phyloP scores from a whole-genome alignment of 2,113 vertebrate genomes.

The Ovis aries region DNA sequence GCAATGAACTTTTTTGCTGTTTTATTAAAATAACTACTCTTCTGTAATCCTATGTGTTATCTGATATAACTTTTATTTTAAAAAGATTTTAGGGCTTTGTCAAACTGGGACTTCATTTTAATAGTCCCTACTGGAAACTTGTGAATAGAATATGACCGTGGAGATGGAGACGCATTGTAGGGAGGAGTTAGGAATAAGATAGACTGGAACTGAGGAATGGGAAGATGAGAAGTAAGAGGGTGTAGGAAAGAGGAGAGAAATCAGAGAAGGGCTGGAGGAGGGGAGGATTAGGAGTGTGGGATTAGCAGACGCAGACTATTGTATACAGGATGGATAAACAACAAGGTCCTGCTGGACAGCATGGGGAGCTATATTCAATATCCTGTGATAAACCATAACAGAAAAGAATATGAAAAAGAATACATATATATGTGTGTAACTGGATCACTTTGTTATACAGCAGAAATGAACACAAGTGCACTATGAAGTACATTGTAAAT shows the following conservation, averaged over 20 bases:
- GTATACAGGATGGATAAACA: not conserved
- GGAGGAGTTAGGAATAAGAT: not conserved
- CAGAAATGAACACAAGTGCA: not conserved
- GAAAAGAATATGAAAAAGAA: not conserved
- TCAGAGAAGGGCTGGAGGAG: not conserved
- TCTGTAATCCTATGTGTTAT: not conserved
- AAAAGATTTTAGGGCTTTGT: not conserved
- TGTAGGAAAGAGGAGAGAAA: not conserved
- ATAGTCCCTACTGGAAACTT: not conserved
- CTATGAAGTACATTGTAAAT: not conserved
- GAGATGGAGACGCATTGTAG: not conserved
- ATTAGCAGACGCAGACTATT: not conserved
- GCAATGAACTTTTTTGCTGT: not conserved
- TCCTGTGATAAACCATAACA: not conserved
- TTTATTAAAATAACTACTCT: conserved; percentile 2
- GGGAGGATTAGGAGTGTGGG: not conserved
- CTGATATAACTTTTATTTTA: not conserved
- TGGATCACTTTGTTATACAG: not conserved
- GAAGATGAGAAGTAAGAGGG: not conserved
- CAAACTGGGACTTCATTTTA: not conserved
- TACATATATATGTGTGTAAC: not conserved
- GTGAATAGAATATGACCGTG: not conserved
- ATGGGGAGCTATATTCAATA: not conserved
- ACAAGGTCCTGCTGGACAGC: not conserved
- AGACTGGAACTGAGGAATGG: not conserved